Evolutionary conservation across 2,797 vertebrate species (phyloP), one percentile per base, ranked within the genome.

Genomic region (Typhlichthys eigenmanni): DNA sequence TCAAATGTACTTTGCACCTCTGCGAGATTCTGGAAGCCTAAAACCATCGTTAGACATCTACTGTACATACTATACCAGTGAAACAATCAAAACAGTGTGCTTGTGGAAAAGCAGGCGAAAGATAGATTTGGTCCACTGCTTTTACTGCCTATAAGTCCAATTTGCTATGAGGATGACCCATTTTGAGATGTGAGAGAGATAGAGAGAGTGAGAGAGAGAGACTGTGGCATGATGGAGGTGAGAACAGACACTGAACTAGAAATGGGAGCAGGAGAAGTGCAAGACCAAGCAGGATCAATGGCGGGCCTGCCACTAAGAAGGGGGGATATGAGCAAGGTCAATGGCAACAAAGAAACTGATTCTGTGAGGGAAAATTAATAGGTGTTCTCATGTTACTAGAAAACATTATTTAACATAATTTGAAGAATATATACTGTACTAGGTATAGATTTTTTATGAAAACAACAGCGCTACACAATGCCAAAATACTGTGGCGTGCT

Each of bases 161-260:
- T 38, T 38, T 9, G 8, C 34, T 38, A 38, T 38, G 34, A 38
- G 34, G 34, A 38, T 38, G 34, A 38, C 34, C 34, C 34, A 38
- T 38, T 38, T 38, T 9, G 8, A 38, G 34, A 9, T 38, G 34
- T 0, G 34, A 38, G 8, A 38, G 34, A 54, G 10, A 63, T 12
- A 19, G 2, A 61, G 8, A 61, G 48, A 61, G 7, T 0, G 34
- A 38, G 29, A 19, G 8, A 52, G 50, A 17, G 11, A 61, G 13
- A 45, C 51, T 5, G 12, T 54, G 29, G 59, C 19, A 68, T 49
- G 47, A 68, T 49, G 47, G 47, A 6, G 47, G 4, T 29, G 57
- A 32, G 59, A 17, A 58, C 32, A 58, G 24, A 64, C 13, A 55
- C 34, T 19, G 43, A 54, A 57, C 4, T 13, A 62, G 55, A 57